Conservation (phyloP, 53 echinoderm and acorn worm genomes). For the Pentamera pediparva region DNA sequence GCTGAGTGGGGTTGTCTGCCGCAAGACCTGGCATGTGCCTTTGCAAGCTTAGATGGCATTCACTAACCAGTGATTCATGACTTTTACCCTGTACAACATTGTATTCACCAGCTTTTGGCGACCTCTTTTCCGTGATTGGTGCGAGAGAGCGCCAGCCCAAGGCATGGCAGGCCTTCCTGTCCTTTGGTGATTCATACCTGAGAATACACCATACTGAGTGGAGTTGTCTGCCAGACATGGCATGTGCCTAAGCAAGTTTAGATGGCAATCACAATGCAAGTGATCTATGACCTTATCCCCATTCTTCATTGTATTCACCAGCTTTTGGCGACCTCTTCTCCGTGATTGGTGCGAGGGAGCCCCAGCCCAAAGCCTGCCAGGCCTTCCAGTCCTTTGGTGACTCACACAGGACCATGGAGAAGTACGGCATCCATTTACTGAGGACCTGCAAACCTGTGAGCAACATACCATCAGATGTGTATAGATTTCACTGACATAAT, state of each 20-base stretch:
- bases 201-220: too few relatives aligned
- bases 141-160: constrained; percentile 95
- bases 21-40: too few relatives aligned
- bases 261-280: neutral
- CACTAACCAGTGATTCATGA: too few relatives aligned
- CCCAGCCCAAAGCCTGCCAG: constrained; percentile 96
- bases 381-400: constrained; percentile 95
- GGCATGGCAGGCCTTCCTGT: constrained; percentile 90
- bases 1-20: too few relatives aligned
- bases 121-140: constrained; percentile 88
- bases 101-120: constrained; percentile 80
- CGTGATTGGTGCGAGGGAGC: constrained; percentile 87
- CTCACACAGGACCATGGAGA: constrained; percentile 97
- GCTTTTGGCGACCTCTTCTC: constrained; percentile 95
- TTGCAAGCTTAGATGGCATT: too few relatives aligned
- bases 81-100: too few relatives aligned
- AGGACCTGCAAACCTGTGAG: constrained; percentile 95
- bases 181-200: constrained; percentile 91
- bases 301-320: constrained; percentile 5
- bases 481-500: too few relatives aligned
- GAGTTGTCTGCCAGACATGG: too few relatives aligned
- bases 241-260: neutral
- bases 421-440: constrained; percentile 83
- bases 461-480: neutral
- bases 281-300: neutral